Percentiles rank a stretch among this genome's conserved stretches.
These are phyloP conservation scores for Andrena cerasifolii DNA, from an alignment of 1,140 invertebrate species.

Conservation along the genomic window DNA sequence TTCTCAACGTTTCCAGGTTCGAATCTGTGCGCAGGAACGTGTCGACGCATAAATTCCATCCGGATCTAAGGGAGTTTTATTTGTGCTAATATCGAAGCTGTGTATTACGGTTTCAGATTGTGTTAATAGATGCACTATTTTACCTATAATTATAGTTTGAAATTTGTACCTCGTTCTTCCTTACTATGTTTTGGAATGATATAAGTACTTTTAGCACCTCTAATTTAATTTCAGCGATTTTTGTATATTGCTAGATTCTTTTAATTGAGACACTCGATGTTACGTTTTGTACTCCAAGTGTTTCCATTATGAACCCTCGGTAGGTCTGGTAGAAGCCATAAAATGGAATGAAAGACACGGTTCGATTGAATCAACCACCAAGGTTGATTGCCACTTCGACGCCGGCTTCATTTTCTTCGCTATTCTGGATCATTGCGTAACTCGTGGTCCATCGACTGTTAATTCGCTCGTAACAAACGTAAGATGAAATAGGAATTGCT, in stretches of 20 bases:
- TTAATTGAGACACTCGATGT: neutral
- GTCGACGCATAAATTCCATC: neutral
- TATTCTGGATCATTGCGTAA: constrained; percentile 19
- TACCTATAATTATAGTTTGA: too few relatives aligned
- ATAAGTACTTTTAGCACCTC: too few relatives aligned
- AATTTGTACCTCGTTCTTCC: too few relatives aligned
- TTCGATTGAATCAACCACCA: constrained; percentile 21
- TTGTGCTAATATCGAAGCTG: neutral
- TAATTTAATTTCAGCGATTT: neutral
- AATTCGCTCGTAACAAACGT: neutral
- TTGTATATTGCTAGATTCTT: neutral
- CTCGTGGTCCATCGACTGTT: neutral
- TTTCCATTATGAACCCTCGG: neutral
- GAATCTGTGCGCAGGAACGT: neutral
- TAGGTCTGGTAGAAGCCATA: constrained; percentile 2
- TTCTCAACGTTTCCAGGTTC: neutral
- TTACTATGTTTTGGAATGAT: too few relatives aligned
- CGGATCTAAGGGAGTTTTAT: too few relatives aligned
- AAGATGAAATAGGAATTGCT: neutral
- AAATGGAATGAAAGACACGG: constrained; percentile 24
- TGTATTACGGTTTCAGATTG: too few relatives aligned
- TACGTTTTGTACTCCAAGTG: neutral
- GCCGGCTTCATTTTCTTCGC: neutral
- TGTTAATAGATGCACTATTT: too few relatives aligned
- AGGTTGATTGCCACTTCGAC: constrained; percentile 1